Percentiles rank a stretch among this genome's conserved stretches.
Conservation (phyloP, 2,888 invertebrate genomes). For the Spisula solida region DNA sequence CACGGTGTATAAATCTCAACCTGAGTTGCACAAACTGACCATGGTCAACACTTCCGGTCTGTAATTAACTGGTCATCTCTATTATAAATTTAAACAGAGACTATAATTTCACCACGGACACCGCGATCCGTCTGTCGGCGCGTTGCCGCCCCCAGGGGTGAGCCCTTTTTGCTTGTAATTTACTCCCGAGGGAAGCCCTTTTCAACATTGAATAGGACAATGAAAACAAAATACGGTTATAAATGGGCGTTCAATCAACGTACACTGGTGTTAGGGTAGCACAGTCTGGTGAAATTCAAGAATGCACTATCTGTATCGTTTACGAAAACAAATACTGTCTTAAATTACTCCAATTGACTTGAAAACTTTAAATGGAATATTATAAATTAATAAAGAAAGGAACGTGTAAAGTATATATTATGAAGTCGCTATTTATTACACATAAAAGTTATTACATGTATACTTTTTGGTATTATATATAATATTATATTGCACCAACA, state of each 20-base stretch:
- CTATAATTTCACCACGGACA: slow-evolving; percentile 52
- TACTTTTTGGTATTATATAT: too few relatives aligned
- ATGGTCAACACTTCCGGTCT: slow-evolving; percentile 50
- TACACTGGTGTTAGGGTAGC: slow-evolving; percentile 47
- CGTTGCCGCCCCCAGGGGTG: slow-evolving; percentile 54
- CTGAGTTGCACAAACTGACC: slow-evolving; percentile 60
- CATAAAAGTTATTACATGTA: too few relatives aligned
- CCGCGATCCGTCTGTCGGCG: slow-evolving; percentile 56
- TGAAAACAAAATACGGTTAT: slow-evolving; percentile 65
- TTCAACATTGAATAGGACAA: slow-evolving; percentile 62
- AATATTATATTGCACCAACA: too few relatives aligned
- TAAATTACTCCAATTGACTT: too few relatives aligned
- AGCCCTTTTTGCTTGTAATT: slow-evolving; percentile 56
- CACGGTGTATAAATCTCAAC: slow-evolving; percentile 56
- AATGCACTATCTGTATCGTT: slow-evolving; percentile 32
- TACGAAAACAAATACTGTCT: background rate
- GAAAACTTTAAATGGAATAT: too few relatives aligned
- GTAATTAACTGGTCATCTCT: slow-evolving; percentile 70
- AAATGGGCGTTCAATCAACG: slow-evolving; percentile 66
- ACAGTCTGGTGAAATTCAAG: slow-evolving; percentile 19
- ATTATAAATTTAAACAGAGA: slow-evolving; percentile 52
- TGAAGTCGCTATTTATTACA: too few relatives aligned
- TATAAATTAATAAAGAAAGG: too few relatives aligned
- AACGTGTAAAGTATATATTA: too few relatives aligned
- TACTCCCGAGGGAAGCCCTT: slow-evolving; percentile 59